A percentile compares a stretch with the other conserved stretches of the same genome.
These are phyloP conservation scores for Holcopasites calliopsidis DNA, from an alignment of 1,140 invertebrate genomes.

Conservation along the genomic window DNA sequence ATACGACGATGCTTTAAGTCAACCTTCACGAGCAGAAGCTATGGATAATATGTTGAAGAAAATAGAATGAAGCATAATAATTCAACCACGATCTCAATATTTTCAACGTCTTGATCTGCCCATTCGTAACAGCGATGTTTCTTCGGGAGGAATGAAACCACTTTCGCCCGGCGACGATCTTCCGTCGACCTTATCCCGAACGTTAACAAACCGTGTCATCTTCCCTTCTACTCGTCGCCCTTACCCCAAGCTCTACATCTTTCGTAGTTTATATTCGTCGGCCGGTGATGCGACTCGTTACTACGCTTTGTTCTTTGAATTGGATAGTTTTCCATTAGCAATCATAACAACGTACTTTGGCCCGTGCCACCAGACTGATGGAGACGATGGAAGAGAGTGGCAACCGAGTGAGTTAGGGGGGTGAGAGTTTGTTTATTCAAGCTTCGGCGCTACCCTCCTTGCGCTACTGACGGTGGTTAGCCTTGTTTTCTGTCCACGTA, in stretches of 20 bases:
- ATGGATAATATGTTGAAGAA: too few relatives aligned
- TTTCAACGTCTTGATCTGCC: not conserved
- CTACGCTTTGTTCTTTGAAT: slow-evolving; percentile 77
- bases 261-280: slow-evolving; percentile 58
- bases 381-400: slow-evolving; percentile 62
- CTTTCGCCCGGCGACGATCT: slow-evolving; percentile 37
- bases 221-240: slow-evolving; percentile 48
- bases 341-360: slow-evolving; percentile 77
- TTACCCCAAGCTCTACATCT: slow-evolving; percentile 47
- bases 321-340: slow-evolving; percentile 78
- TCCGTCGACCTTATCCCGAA: slow-evolving; percentile 60
- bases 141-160: slow-evolving; percentile 43
- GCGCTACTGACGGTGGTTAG: slow-evolving; percentile 64
- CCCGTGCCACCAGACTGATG: slow-evolving; percentile 62
- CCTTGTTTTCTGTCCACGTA: slow-evolving; percentile 69
- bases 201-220: slow-evolving; percentile 70
- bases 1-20: too few relatives aligned
- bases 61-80: not conserved
- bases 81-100: not conserved
- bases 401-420: slow-evolving; percentile 50
- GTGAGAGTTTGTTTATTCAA: slow-evolving; percentile 75
- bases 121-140: slow-evolving; percentile 6
- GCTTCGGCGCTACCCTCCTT: slow-evolving; percentile 62
- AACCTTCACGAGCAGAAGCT: too few relatives aligned
- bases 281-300: slow-evolving; percentile 71